These are phyloP conservation scores for Pampusana beccarii DNA, from an alignment of 2,113 vertebrate species.

Conservation along the genomic window DNA sequence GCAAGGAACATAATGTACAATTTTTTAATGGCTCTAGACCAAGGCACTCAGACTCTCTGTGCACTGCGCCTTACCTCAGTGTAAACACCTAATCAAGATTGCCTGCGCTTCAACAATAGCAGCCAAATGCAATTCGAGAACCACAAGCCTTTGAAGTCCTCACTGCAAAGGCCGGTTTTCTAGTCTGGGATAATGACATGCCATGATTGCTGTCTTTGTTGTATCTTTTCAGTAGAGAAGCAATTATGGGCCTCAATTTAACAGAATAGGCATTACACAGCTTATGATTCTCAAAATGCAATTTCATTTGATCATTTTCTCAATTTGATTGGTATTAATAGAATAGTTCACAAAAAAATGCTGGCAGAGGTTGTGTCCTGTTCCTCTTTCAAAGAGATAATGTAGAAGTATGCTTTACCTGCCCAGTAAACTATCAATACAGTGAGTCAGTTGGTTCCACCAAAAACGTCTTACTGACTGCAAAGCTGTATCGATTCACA, in stretches of 20 bases:
- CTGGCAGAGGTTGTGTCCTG: conserved; percentile 88
- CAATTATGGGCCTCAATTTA: conserved; percentile 99
- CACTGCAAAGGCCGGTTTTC: conserved; percentile 94
- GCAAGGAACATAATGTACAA: conserved; percentile 99
- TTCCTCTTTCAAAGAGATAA: conserved; percentile 85
- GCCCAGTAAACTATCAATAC: conserved; percentile 47
- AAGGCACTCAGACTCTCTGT: conserved; percentile 92
- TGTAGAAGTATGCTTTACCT: conserved; percentile 82
- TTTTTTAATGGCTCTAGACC: conserved; percentile 99
- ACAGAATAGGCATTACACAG: conserved; percentile 98
- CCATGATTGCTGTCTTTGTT: conserved; percentile 99
- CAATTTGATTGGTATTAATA: conserved; percentile 98
- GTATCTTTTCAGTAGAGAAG: conserved; percentile 93
- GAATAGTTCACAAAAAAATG: conserved; percentile 88
- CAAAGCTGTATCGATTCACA: neutral
- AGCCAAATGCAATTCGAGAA: conserved; percentile 99
- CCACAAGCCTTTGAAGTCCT: conserved; percentile 96
- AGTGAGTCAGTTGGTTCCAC: conserved; percentile 31
- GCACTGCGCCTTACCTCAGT: conserved; percentile 93
- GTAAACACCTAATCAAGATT: conserved; percentile 99
- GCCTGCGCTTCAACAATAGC: conserved; percentile 97
- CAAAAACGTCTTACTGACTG: conserved; percentile 38
- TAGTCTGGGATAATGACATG: conserved; percentile 93
- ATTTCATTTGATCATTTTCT: conserved; percentile 97
- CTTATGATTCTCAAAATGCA: conserved; percentile 98